Base-by-base conservation (phyloP, 2,888 invertebrate genomes). In the Gnatocerus cornutus region DNA sequence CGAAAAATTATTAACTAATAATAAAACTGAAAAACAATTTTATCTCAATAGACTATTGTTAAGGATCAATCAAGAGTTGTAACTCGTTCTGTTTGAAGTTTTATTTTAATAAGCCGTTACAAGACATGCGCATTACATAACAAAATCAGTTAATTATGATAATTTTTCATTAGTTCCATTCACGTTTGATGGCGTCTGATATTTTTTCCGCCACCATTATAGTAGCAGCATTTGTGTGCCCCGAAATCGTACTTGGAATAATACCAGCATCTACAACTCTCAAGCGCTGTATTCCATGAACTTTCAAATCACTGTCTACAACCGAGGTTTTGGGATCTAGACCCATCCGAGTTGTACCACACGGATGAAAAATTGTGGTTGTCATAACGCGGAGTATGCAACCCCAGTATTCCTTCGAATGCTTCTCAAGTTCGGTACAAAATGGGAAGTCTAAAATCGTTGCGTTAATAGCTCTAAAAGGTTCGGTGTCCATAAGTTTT, bases 221-320 rank as follows among this genome's bases (percentile, higher is more conserved):
- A n/a, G 67, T 67, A 3, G 67, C 58, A 45, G 64, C 29, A 50
- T 62, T 56, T 12, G 69, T 62, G 21, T 63, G 52, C 8, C 72
- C 72, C 3, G 90, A 88, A 41, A 89, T 83, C 1, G 90, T 87
- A 4, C 86, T 81, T 0, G 91, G 91, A 74, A 89, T 88, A 37
- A 92, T 83, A 71, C 92, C 90, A 1, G 90, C 88, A 79, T 91
- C 91, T 0, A 86, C 90, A 0, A 91, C 90, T 2, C 91, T 86
- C 27, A 91, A 80, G 1, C 83, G 84, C 0, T 85, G 76, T 4
- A 90, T 81, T 1, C 90, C 90, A 72, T 88, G 85, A 0, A 91
- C 90, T 71, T 87, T 85, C 9, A 90, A 80, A 73, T 88, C 86
- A 0, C 88, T 86, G 79, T 89, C 88, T 0, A 91, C 90, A 7